Evolutionary conservation across 2,797 vertebrate species (phyloP).

Genomic region (Phylloscopus collybita): DNA sequence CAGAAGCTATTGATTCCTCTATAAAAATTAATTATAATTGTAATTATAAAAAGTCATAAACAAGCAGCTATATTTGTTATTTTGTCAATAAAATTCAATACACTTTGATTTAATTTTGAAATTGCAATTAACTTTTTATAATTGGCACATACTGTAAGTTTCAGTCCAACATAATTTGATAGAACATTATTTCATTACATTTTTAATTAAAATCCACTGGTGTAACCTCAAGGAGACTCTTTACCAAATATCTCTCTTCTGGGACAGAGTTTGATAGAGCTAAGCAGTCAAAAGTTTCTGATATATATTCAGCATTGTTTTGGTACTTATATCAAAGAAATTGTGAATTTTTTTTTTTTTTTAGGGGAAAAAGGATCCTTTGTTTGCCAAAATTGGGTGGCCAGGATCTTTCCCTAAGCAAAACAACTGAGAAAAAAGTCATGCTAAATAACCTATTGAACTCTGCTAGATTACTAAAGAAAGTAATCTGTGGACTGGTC

Average conservation of each 20-base stretch:
- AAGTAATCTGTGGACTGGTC: neutral
- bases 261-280: neutral
- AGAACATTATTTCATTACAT: neutral
- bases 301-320: neutral
- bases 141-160: neutral
- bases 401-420: neutral
- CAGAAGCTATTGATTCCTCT: neutral
- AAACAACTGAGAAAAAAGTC: neutral
- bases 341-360: neutral
- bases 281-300: neutral
- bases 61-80: neutral
- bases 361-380: rapidly evolving
- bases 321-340: neutral
- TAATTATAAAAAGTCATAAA: neutral
- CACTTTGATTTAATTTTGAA: constrained; percentile 33
- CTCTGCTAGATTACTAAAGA: neutral
- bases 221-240: neutral
- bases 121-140: constrained; percentile 18
- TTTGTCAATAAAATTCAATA: constrained; percentile 33
- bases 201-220: neutral
- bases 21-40: neutral
- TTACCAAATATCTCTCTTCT: neutral
- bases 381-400: neutral
- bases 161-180: neutral
- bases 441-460: neutral